Evolutionary conservation across 2,888 invertebrate species (phyloP).

Genomic region (Drosophila acutilabella): DNA sequence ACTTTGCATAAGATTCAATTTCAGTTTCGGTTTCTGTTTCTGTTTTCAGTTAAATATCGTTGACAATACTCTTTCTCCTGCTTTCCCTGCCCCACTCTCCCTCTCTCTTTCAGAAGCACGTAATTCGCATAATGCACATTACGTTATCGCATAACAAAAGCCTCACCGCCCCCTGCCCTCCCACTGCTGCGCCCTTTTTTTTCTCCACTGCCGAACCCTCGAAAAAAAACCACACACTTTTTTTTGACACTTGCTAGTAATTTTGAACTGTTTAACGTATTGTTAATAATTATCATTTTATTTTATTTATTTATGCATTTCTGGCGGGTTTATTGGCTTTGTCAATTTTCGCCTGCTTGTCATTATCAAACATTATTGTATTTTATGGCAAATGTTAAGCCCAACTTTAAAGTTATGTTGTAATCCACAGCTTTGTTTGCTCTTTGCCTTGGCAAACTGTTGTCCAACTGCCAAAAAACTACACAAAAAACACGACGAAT

Average conservation of each 20-base stretch:
- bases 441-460: constrained; percentile 37
- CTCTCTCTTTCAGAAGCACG: constrained; percentile 55
- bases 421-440: constrained; percentile 57
- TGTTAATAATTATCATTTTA: constrained; percentile 45
- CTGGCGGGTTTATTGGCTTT: constrained; percentile 59
- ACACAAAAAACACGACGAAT: neutral
- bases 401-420: constrained; percentile 48
- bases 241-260: constrained; percentile 38
- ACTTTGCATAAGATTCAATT: constrained; percentile 78
- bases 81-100: constrained; percentile 2
- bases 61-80: constrained; percentile 52
- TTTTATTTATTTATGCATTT: constrained; percentile 20
- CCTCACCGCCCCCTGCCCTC: neutral
- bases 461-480: constrained; percentile 26
- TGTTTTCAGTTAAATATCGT: constrained; percentile 34
- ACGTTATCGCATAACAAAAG: constrained; percentile 61
- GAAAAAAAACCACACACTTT: neutral
- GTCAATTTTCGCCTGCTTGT: constrained; percentile 56
- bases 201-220: neutral
- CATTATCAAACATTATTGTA: constrained; percentile 51
- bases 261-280: constrained; percentile 37
- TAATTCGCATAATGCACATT: constrained; percentile 73
- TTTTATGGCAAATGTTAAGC: constrained; percentile 31
- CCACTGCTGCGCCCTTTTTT: constrained; percentile 3
- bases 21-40: constrained; percentile 38